Evolutionary conservation across 30 jellyfish, hydroid and myxozoan genomes (phyloP).

Genomic region (Mastigias papua): DNA sequence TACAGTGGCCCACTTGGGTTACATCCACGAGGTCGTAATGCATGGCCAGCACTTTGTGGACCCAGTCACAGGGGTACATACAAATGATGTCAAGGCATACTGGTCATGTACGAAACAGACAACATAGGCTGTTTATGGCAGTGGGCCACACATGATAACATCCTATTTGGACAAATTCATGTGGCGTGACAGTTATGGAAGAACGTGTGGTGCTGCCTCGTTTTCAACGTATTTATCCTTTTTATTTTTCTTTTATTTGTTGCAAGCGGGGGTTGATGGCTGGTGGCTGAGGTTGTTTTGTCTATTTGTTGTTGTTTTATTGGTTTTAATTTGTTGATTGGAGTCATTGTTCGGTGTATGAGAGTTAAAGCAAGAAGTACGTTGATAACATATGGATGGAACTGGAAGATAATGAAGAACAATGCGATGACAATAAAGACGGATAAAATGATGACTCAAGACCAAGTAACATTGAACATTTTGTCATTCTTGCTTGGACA

Average conservation of each 20-base stretch:
- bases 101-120: constrained; percentile 25
- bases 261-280: not conserved
- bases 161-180: constrained; percentile 2
- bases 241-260: not conserved
- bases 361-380: not conserved
- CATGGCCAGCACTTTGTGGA: constrained; percentile 35
- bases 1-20: constrained; percentile 7
- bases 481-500: not conserved
- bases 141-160: not conserved
- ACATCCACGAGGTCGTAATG: constrained; percentile 20
- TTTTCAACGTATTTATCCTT: not conserved
- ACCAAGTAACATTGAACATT: not conserved
- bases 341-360: not conserved
- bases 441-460: not conserved
- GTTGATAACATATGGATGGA: not conserved
- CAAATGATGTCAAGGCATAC: constrained; percentile 51
- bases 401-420: not conserved
- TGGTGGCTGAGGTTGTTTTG: not conserved
- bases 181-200: not conserved
- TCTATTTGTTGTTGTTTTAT: too few species aligned
- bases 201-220: not conserved
- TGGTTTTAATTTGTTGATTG: not conserved
- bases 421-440: not conserved
- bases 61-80: constrained; percentile 54
- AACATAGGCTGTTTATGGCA: constrained; percentile 8